These are phyloP conservation scores for Brachymystax lenok DNA, from an alignment of 2,797 vertebrate genomes.

Conservation along the genomic window DNA sequence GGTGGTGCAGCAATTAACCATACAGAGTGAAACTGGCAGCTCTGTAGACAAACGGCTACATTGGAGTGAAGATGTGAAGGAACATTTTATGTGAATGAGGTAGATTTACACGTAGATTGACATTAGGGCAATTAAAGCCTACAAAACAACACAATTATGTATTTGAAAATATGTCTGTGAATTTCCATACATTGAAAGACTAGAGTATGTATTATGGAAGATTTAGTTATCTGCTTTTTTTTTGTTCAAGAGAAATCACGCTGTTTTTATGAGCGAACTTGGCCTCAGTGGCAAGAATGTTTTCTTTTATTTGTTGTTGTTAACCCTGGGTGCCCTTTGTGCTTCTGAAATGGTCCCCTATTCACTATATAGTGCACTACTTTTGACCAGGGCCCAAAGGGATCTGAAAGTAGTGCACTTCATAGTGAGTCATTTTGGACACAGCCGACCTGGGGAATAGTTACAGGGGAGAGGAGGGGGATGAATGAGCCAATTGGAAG, in stretches of 20 bases:
- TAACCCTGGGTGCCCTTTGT: constrained; percentile 12
- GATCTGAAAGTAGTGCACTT: neutral
- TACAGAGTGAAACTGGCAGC: constrained; percentile 12
- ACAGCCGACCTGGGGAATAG: neutral
- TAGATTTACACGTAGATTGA: neutral
- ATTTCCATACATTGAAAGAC: neutral
- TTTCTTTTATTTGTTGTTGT: neutral
- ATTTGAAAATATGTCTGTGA: neutral
- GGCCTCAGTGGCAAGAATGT: neutral
- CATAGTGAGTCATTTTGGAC: neutral
- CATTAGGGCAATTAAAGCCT: neutral
- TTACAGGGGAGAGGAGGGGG: no score
- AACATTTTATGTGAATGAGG: neutral
- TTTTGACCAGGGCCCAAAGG: neutral
- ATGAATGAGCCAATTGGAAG: no score
- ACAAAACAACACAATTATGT: neutral
- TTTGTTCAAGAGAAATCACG: neutral
- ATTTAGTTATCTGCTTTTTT: constrained; percentile 15
- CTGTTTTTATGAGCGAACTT: neutral
- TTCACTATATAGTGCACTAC: neutral
- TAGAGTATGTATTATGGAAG: no score
- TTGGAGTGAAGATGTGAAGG: neutral
- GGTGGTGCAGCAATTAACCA: constrained; percentile 15
- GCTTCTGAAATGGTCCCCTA: neutral
- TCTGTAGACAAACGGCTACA: neutral